Base-by-base conservation (phyloP, 2,888 invertebrate species). In the Rhorus exstirpatorius region DNA sequence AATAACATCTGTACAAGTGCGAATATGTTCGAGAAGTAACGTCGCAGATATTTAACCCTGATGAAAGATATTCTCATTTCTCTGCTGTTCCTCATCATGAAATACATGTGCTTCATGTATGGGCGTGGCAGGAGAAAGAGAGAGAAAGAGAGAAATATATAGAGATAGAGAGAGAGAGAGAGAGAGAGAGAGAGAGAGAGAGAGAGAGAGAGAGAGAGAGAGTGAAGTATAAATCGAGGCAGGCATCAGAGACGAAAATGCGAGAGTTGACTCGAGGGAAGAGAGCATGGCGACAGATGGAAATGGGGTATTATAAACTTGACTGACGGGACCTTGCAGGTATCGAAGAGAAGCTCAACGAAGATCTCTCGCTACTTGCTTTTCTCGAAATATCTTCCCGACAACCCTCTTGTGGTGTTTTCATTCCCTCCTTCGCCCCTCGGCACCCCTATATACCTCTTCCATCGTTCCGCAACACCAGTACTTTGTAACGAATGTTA, bases 401-500 rank as follows among this genome's bases (percentile, higher is more conserved):
- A 63, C 55, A 58, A 79, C 38, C 61, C 44, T 53, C 55, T 72
- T 53, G n/a, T 46, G 58, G 35, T 60, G 12, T 35, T 38, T 31
- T 26, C 31, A 19, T n/a, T 17, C n/a, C 53, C 26, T 31, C 31
- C 24, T 10, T 49, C 46, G 26, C 12, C 44, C 19, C 53, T 60
- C 44, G 12, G n/a, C 71, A 60, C 49, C 71, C 49, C 35, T 49
- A n/a, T n/a, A n/a, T 49, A 35, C 44, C 58, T 24, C 44, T 17
- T 17, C 81, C 78, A 70, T 78, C 83, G 79, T 70, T 83, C 81
- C 60, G 79, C 71, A n/a, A n/a, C 79, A 70, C 84, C 85, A 82
- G 85, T 86, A 88, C 88, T 89, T 87, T 87, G 87, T 88, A 89
- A 87, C 90, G 87, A 88, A 86, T 87, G 85, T 84, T 81, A 84